Conservation (phyloP, 1,140 invertebrate genomes). For the Pseudoatta argentina region DNA sequence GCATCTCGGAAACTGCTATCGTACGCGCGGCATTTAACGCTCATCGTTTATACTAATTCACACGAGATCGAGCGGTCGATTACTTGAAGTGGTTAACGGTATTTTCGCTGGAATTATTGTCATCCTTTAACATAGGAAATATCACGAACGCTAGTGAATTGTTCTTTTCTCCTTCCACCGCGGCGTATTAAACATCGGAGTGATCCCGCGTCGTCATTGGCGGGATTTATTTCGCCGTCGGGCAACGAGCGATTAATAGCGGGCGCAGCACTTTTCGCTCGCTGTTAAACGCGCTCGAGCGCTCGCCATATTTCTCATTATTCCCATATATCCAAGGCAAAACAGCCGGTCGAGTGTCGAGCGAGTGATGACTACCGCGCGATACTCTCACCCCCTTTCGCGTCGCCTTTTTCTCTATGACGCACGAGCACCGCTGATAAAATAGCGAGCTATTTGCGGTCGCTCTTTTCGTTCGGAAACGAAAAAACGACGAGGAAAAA, state of each 20-base stretch:
- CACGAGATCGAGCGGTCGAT: constrained; percentile 24
- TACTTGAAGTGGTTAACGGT: constrained; percentile 20
- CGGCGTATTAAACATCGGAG: not conserved
- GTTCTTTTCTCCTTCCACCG: not conserved
- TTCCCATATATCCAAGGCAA: constrained; percentile 43
- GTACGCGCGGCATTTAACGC: constrained; percentile 23
- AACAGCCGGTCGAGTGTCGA: constrained; percentile 41
- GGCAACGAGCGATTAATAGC: constrained; percentile 56
- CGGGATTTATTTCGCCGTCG: constrained; percentile 38
- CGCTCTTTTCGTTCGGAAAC: constrained; percentile 36
- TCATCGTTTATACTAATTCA: constrained; percentile 31
- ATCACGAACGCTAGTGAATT: not conserved
- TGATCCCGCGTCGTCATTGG: constrained; percentile 34
- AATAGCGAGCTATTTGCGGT: constrained; percentile 54
- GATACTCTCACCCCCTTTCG: too few species aligned
- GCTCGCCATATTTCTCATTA: constrained; percentile 44
- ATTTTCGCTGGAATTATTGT: constrained; percentile 33
- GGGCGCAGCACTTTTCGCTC: constrained; percentile 22
- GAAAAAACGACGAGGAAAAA: constrained; percentile 47
- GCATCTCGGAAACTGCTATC: not conserved
- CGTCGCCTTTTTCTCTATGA: constrained; percentile 15
- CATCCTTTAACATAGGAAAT: constrained; percentile 11
- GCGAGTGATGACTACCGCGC: constrained; percentile 35
- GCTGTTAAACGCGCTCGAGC: constrained; percentile 36
- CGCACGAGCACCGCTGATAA: constrained; percentile 60